A percentile compares a stretch with the other conserved stretches of the same genome.
These are phyloP conservation scores for Drosophila neotestacea DNA, from an alignment of 2,888 invertebrate genomes.

Conservation along the genomic window DNA sequence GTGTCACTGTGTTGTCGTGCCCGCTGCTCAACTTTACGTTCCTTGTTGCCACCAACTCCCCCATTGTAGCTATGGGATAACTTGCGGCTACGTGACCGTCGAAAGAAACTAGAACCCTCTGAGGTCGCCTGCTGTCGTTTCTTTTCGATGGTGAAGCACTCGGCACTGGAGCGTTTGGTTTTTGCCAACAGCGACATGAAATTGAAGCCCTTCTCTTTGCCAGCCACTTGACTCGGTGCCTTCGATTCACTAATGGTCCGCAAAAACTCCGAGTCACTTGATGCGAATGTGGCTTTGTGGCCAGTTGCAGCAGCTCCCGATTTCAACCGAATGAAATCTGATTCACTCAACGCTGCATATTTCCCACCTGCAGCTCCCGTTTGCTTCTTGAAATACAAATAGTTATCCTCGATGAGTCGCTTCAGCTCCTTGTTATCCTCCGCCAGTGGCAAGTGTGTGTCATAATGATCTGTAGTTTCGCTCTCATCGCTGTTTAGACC, in stretches of 20 bases:
- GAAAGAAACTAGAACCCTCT: constrained; percentile 81
- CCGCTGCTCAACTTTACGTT: constrained; percentile 75
- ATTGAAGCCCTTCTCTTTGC: constrained; percentile 83
- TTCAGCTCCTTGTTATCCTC: constrained; percentile 85
- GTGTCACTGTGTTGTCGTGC: constrained; percentile 83
- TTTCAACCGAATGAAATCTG: constrained; percentile 84
- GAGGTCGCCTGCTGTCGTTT: constrained; percentile 82
- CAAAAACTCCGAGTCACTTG: constrained; percentile 85
- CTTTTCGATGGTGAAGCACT: constrained; percentile 83
- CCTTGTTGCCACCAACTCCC: constrained; percentile 80
- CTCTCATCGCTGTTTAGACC: constrained; percentile 81
- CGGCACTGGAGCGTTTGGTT: constrained; percentile 83
- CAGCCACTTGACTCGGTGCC: constrained; percentile 56
- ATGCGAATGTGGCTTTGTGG: constrained; percentile 79
- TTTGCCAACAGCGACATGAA: constrained; percentile 83
- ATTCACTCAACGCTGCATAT: constrained; percentile 84
- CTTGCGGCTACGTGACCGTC: constrained; percentile 83
- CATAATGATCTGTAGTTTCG: constrained; percentile 81
- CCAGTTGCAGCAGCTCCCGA: constrained; percentile 63
- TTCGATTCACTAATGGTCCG: constrained; percentile 73
- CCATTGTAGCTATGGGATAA: constrained; percentile 85
- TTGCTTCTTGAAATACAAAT: constrained; percentile 84
- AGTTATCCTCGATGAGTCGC: constrained; percentile 85
- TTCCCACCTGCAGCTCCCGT: constrained; percentile 64
- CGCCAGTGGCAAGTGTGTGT: constrained; percentile 83